Evolutionary conservation across 2,888 invertebrate species (phyloP), one percentile per base, ranked within the genome.

Genomic region (Cordilura impudica): DNA sequence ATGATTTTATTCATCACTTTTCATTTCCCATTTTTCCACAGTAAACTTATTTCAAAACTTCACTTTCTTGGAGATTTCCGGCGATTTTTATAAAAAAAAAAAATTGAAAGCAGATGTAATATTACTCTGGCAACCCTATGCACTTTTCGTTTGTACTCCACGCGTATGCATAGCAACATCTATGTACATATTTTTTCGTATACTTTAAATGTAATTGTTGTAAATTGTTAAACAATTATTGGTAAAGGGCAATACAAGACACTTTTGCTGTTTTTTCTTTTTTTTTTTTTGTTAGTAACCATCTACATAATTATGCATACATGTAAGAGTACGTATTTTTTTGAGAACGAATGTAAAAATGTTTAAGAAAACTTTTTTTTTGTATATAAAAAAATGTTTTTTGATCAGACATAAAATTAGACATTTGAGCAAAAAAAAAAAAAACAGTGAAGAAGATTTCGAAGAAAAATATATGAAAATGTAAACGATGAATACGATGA

Each of bases 211-310:
- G 63, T 70, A 60, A 43, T 60, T 70, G 35, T 70, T 60, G 60
- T 70, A 70, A 70, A 70, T 70, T 70, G 60, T 60, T 60, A 70
- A 70, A 70, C 69, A 70, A 70, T 70, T 70, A 70, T 70, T 26
- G 60, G 60, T 49, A 70, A 70, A 70, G 60, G 70, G 70, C 70
- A 23, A 60, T 70, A 49, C 39, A 39, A 60, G 51, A 56, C 29
- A 56, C 47, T 51, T 18, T 23, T n/a, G n/a, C n/a, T n/a, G n/a
- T 43, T 23, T 14, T 10, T 16, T 16, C 16, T 14, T n/a, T 10
- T n/a, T 31, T 19, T 35, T 14, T 6, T 43, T 43, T n/a, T 43
- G 14, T 43, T 39, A 39, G 3, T n/a, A 39, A n/a, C 35, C 35
- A 53, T 53, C 8, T 19, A 53, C 53, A 53, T 29, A 26, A 43